Evolutionary conservation across 1,140 invertebrate genomes (phyloP), one percentile per base, ranked within the genome.

Genomic region (Diorhabda sublineata): DNA sequence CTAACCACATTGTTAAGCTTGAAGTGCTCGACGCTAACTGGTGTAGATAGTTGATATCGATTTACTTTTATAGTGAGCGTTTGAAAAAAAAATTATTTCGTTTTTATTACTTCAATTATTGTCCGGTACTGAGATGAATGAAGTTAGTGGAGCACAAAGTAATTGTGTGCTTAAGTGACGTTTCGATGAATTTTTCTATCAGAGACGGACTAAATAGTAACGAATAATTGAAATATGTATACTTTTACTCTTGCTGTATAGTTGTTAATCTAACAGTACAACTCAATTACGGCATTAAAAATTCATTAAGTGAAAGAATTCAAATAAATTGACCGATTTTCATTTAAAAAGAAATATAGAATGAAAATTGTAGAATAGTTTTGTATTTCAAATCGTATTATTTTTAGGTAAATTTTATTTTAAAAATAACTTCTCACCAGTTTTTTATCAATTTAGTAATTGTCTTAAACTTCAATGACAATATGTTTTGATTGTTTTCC

Each of bases 21-120:
- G 3, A 45, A 63, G 41, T 56, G 63, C 77, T 91, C 89, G 71
- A 86, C 84, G 5, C 82, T 85, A 0, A 87, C 85, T n/a, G 90
- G 90, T 2, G 87, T 64, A 5, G 45, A 56, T 87, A 71, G 92
- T 89, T 0, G 87, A 85, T 59, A 87, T 0, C 85, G 86, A 77
- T 42, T 64, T 42, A 65, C 63, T 73, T 76, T 67, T 76, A 76
- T 76, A 76, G 58, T 70, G 66, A 43, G 26, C 45, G 57, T 69
- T 57, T 69, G 64, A 64, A 73, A 64, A 92, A 91, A 71, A 69
- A 73, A 68, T 69, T 68, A 66, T 63, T 43, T 66, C 45, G 5
- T 71, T 69, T 52, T 66, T 73, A 70, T 70, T 62, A 66, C 71
- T 66, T 67, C 73, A 74, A 73, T 74, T 73, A 74, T 64, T 71